These are phyloP conservation scores for Columbina picui DNA, from an alignment of 2,113 vertebrate species.

Conservation along the genomic window DNA sequence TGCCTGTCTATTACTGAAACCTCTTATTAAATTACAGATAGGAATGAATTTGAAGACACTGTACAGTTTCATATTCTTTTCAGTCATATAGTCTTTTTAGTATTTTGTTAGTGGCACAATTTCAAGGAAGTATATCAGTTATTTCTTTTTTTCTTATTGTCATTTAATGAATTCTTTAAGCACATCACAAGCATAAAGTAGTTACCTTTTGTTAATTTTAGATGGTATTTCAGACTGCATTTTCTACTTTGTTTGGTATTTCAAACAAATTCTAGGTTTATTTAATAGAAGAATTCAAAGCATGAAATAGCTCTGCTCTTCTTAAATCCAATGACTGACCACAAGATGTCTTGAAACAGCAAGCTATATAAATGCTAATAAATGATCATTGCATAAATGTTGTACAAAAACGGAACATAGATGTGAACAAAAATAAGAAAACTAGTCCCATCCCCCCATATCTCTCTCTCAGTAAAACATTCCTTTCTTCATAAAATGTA, in stretches of 20 bases:
- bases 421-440: background rate
- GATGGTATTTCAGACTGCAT: background rate
- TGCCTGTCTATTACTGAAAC: background rate
- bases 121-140: background rate
- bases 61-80: background rate
- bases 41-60: background rate
- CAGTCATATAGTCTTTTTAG: background rate
- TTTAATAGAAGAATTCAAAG: background rate
- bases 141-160: background rate
- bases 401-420: background rate
- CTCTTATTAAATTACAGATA: background rate
- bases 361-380: constrained; percentile 47
- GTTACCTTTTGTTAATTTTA: background rate
- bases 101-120: background rate
- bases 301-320: background rate
- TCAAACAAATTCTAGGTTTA: background rate
- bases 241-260: background rate
- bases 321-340: background rate
- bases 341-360: background rate
- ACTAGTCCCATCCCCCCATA: background rate
- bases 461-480: background rate
- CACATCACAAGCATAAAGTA: background rate
- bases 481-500: background rate
- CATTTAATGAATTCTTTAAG: background rate
- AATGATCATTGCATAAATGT: background rate